Evolutionary conservation across 2,113 vertebrate genomes (phyloP), one percentile per base, ranked within the genome.

Genomic region (Merops nubicus): DNA sequence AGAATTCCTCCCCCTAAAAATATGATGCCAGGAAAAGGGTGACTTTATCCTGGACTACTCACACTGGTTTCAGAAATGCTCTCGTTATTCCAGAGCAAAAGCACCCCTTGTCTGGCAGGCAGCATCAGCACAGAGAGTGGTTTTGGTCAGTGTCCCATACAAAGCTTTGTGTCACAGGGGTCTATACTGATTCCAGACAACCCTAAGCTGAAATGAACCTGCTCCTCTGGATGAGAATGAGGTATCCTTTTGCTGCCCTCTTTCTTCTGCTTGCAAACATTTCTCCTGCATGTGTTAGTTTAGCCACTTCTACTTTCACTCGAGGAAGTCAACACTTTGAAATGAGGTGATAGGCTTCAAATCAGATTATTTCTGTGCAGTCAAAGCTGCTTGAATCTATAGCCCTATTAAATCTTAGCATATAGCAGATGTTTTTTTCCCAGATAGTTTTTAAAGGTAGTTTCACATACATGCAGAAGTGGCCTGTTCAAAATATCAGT

Each of bases 241-340:
- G 60, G 13, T 76, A 67, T 92, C 91, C 94, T 93, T 96, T 77
- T 96, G 92, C 92, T 94, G 96, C 95, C 96, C 89, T 91, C 93
- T 97, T 86, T 50, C 95, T 95, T 94, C 88, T 87, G 5, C 64
- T 81, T 69, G 84, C 40, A 67, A 87, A 74, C 51, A 33, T 50
- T 34, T 85, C 77, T 65, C 68, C 86, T 48, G 34, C 18, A 1
- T 62, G 56, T 48, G 20, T 68, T 38, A 13, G 28, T 42, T 59
- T 5, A 64, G 63, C 29, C 33, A 28, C 38, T 93, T 63, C 56
- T 33, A 22, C 56, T 73, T 60, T 34, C 40, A 42, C 40, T 62
- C 19, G 11, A 31, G 54, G 45, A 81, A 79, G n/a, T 28, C 56
- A 42, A 31, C 29, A 6, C 21, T 40, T 64, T 10, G 56, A 80